Evolutionary conservation across 2,113 vertebrate species (phyloP), one percentile per base, ranked within the genome.

Genomic region (Microcebus tavaratra): DNA sequence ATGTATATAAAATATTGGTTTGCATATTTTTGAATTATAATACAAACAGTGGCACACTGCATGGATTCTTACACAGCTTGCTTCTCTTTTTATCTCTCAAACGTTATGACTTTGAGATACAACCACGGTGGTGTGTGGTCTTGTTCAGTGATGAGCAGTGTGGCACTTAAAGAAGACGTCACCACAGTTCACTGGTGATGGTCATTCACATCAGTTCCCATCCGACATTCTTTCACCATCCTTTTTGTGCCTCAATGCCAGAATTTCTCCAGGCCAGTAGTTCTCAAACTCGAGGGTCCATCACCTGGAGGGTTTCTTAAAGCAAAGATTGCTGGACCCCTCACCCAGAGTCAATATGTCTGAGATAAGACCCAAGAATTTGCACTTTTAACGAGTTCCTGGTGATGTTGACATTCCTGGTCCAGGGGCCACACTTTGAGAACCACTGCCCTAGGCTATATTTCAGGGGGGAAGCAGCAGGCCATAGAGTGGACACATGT

Each of bases 91-190:
- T 45, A 27, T 31, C 42, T 21, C 18, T 65, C 45, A 72, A 29
- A 29, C 3, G 10, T 25, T 14, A 14, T 36, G 48, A 68, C 81
- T 84, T 25, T 59, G 86, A 91, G 61, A 73, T 21, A 15, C 29
- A 57, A 3, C 25, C 42, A 36, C 11, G 14, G 14, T 1, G 2
- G 29, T 8, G 3, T 15, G 11, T 20, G 10, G 17, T 34, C 27
- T 20, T 63, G 18, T 11, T 90, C 9, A 6, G 10, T 23, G 18
- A 2, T 61, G 8, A 67, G 31, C 1, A 20, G 9, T 14, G 21
- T 34, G 81, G 88, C 68, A 55, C 11, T 9, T 7, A 4, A 78
- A 17, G 27, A 68, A 68, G 3, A 8, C 2, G 14, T 55, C n/a
- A 9, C 31, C 21, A 67, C 6, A 12, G 70, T 29, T 65, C 79